Base-by-base conservation (phyloP, 1,140 invertebrate genomes). In the Belonocnema kinseyi region DNA sequence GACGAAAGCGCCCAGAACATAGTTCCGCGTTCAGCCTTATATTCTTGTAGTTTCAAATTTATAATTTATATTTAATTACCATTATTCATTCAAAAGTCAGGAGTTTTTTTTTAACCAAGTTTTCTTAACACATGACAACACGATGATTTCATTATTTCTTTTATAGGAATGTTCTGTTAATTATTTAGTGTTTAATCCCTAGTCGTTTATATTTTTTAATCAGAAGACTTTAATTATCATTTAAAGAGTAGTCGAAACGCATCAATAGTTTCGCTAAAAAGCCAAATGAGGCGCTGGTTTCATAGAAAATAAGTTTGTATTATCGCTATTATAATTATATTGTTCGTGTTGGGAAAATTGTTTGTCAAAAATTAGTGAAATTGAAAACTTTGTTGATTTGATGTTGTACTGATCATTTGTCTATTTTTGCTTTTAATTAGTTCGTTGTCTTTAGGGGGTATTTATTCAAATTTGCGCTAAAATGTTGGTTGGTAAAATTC, bases 1-100 rank as follows among this genome's bases (percentile, higher is more conserved):
- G 73, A 83, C 79, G 50, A 91, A 90, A 80, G 85, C 87, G 53
- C 83, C 87, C 19, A 80, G 88, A 70, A 86, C 86, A 66, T 90
- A 89, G 82, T 76, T 84, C 73, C 1, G 3, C 19, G 82, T 76
- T 84, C 73, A 13, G 8, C 19, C 19, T 26, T 26, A 58, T 58
- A 21, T 14, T 14, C 26, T 21, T 13, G 26, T 61, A 61, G 58
- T 26, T 61, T 61, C 12, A 26, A 61, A 33, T 61, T 61, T 33
- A 58, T 58, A 13, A 58, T 16, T 33, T 4, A 33, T 33, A 66
- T 66, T 11, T 4, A 40, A 33, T 66, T 66, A n/a, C 33, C 10
- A 10, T 33, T 40, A n/a, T 66, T 46, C 6, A 40, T 40, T 40
- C 16, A n/a, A 40, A 66, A 66, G 61, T 66, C 21, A 40, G n/a